These are phyloP conservation scores for Onychostoma macrolepis DNA, from an alignment of 2,113 vertebrate species.

Conservation along the genomic window DNA sequence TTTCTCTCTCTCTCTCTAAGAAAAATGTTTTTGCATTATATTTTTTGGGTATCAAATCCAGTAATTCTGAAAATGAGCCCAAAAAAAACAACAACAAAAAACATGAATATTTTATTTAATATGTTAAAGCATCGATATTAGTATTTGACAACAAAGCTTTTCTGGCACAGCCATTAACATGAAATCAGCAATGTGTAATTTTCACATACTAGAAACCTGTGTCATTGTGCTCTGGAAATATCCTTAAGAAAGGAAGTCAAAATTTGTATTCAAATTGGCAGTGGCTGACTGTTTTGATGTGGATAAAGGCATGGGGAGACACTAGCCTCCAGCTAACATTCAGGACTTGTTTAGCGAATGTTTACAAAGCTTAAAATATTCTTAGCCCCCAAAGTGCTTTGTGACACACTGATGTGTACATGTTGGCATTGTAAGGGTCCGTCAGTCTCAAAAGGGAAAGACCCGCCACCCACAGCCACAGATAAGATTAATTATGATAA, in stretches of 20 bases:
- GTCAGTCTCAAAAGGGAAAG: constrained; percentile 63
- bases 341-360: constrained; percentile 61
- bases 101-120: background rate
- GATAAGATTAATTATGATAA: constrained; percentile 96
- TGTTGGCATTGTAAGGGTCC: constrained; percentile 69
- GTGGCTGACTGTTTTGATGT: constrained; percentile 39
- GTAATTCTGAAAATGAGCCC: background rate
- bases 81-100: background rate
- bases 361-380: constrained; percentile 73
- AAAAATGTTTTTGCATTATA: too few relatives aligned
- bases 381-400: constrained; percentile 61
- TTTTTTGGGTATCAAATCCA: background rate
- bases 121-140: background rate
- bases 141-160: background rate
- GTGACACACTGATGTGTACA: constrained; percentile 72
- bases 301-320: constrained; percentile 51
- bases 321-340: constrained; percentile 49
- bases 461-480: constrained; percentile 90
- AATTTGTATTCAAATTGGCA: constrained; percentile 44
- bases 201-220: background rate
- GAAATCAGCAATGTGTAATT: background rate
- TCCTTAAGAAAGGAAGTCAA: constrained; percentile 37
- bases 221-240: background rate
- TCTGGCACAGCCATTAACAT: background rate
- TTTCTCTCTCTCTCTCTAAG: too few relatives aligned